Base-by-base conservation (phyloP, 2,797 vertebrate genomes). In the Champsocephalus gunnari region DNA sequence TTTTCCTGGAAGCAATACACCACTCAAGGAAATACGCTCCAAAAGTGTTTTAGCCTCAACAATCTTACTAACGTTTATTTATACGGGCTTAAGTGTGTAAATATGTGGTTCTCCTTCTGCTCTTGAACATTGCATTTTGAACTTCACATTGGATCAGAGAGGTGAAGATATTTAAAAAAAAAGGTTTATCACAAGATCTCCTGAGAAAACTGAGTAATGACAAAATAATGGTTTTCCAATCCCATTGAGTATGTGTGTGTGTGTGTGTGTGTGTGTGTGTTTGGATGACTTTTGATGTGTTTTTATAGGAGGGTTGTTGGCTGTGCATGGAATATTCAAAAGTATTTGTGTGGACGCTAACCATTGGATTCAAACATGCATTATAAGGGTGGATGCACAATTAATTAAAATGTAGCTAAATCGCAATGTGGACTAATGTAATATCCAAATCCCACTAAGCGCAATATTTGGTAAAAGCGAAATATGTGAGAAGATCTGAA, bases 131-230 rank as follows among this genome's bases (percentile, higher is more conserved):
- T 28, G 28, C 34, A 38, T 38, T 38, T 38, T 38, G 34, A 38
- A 38, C 34, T 71, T 49, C 69, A 68, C 77, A 56, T 87, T 84
- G 83, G 77, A 87, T 53, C 64, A 1, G 72, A 66, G 77, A 74
- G 69, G 63, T 82, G 77, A 78, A 28, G 68, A 80, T 59, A 44
- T 69, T 67, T 75, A 48, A 75, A 73, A 76, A 21, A 72, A 69
- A 66, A 58, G 77, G 73, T 81, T 88, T 75, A 81, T 75, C 38
- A 64, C 19, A 45, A 12, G 21, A 80, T 45, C 65, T 55, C 67
- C 71, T 41, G 80, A 75, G 77, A 73, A 75, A 68, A 71, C 49
- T 2, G 45, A 76, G 57, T 77, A 82, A 87, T 72, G 69, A 67
- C 72, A 61, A 65, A 78, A 68, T 85, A 80, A 89, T 74, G 68